These are phyloP conservation scores for Ypsolopha sequella DNA, from an alignment of 2,888 invertebrate genomes.

Conservation along the genomic window DNA sequence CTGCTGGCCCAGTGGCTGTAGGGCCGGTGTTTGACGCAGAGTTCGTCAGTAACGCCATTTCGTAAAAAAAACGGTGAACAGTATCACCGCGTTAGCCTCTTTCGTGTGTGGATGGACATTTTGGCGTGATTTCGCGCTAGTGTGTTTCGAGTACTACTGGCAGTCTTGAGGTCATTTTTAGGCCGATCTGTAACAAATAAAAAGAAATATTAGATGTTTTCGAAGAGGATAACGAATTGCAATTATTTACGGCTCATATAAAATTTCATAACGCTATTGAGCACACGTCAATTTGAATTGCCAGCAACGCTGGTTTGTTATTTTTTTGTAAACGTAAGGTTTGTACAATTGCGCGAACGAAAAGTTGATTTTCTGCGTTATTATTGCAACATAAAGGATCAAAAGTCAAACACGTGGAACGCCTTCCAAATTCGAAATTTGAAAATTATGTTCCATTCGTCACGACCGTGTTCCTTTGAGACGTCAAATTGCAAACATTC, in stretches of 20 bases:
- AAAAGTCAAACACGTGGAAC: conserved; percentile 54
- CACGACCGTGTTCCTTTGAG: conserved; percentile 26
- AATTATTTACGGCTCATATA: conserved; percentile 44
- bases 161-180: not conserved
- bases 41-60: conserved; percentile 63
- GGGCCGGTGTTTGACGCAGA: conserved; percentile 48
- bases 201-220: not conserved
- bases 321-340: conserved; percentile 23
- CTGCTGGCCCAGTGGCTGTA: conserved; percentile 42
- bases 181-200: conserved; percentile 3
- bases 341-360: conserved; percentile 35
- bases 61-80: conserved; percentile 1
- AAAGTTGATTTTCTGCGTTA: conserved; percentile 44
- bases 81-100: conserved; percentile 45
- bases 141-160: not conserved
- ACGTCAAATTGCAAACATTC: conserved; percentile 30
- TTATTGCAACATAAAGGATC: conserved; percentile 44
- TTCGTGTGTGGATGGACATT: conserved; percentile 39
- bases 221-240: conserved; percentile 9
- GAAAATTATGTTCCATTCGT: conserved; percentile 31
- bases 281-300: conserved; percentile 37
- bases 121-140: not conserved
- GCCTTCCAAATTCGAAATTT: conserved; percentile 46
- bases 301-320: conserved; percentile 26
- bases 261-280: conserved; percentile 30